Conservation (phyloP, 2,113 vertebrate genomes). For the Festucalex cinctus region DNA sequence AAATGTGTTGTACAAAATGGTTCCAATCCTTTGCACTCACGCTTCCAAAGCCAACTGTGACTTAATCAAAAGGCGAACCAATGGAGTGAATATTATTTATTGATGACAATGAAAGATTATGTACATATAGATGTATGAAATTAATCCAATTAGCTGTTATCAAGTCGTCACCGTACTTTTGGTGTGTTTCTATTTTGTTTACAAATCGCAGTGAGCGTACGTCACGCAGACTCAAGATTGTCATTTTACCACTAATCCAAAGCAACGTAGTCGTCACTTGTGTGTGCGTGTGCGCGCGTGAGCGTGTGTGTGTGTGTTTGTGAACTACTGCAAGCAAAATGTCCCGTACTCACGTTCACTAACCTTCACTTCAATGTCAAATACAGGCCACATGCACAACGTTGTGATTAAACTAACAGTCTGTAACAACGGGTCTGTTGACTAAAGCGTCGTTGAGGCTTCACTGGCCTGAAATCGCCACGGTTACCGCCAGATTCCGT, state of each 20-base stretch:
- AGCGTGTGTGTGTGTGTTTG: slow-evolving; percentile 8
- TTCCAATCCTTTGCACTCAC: background rate
- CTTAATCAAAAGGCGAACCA: background rate
- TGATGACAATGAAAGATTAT: background rate
- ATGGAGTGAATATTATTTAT: background rate
- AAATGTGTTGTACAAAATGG: background rate
- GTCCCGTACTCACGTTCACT: background rate
- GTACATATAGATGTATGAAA: slow-evolving; percentile 1
- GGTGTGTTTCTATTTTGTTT: slow-evolving; percentile 44
- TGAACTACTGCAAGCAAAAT: background rate
- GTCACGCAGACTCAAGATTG: slow-evolving; percentile 55
- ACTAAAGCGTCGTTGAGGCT: background rate
- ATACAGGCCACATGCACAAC: background rate
- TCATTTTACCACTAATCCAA: slow-evolving; percentile 55
- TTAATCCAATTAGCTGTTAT: background rate
- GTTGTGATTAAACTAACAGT: background rate
- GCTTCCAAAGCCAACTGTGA: background rate
- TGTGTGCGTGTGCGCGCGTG: slow-evolving; percentile 26
- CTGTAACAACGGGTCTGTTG: background rate
- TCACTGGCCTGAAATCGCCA: background rate
- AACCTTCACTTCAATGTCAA: slow-evolving; percentile 16
- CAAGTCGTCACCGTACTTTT: background rate
- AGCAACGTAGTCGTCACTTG: slow-evolving; percentile 29
- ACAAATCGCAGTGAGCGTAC: slow-evolving; percentile 37
- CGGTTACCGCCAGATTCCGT: background rate